A percentile compares a stretch with the other conserved stretches of the same genome.
phyloP scores from a whole-genome alignment of 2,888 invertebrate genomes.

The Clostera curtula region DNA sequence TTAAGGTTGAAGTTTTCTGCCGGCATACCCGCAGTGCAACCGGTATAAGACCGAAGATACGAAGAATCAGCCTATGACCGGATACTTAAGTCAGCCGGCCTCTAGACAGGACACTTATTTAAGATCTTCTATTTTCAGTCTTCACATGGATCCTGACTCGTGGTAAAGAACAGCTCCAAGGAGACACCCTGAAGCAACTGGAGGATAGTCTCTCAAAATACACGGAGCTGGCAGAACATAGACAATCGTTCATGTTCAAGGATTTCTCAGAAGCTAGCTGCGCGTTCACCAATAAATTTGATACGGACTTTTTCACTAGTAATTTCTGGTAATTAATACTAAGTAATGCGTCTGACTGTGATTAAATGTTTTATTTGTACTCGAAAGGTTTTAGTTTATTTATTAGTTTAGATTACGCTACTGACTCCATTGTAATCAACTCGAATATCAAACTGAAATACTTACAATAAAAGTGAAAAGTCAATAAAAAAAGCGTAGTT shows the following conservation, averaged over 20 bases:
- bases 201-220: conserved; percentile 51
- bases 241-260: conserved; percentile 50
- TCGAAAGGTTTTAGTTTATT: no score
- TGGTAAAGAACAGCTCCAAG: conserved; percentile 44
- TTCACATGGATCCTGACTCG: conserved; percentile 58
- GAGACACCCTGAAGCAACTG: conserved; percentile 42
- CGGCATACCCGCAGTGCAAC: no score
- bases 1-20: no score
- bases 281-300: conserved; percentile 38
- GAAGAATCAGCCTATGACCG: no score
- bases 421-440: no score
- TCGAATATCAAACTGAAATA: no score
- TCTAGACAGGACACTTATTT: no score
- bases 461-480: background rate
- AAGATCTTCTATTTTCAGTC: conserved; percentile 35
- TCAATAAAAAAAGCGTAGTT: no score
- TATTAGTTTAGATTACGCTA: no score
- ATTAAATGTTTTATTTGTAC: conserved; percentile 4
- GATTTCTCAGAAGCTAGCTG: conserved; percentile 49
- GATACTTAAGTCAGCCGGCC: no score
- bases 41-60: no score
- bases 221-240: conserved; percentile 46
- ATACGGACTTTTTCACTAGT: conserved; percentile 50
- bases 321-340: conserved; percentile 48
- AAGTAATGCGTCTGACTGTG: conserved; percentile 8